Base-by-base conservation (phyloP, 2,113 vertebrate genomes). In the Passer montanus region DNA sequence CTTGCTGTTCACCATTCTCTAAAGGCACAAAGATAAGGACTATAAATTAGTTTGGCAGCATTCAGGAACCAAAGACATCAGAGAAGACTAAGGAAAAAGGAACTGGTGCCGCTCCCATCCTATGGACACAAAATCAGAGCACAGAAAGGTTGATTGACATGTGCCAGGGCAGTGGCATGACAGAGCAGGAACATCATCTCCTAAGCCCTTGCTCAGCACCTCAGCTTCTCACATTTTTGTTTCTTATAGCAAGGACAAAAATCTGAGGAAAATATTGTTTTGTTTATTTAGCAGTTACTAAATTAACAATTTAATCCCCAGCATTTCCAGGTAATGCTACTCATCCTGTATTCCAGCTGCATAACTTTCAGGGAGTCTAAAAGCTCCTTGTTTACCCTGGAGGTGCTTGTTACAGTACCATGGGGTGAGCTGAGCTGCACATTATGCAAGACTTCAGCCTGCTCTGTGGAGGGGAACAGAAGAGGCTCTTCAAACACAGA, bases 341-440 rank as follows among this genome's bases (percentile, higher is more conserved):
- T 52, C 43, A 55, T 59, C 21, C 66, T 39, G 28, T 44, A 64
- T 49, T 64, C 46, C 55, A 56, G 55, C 63, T 80, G 22, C 7
- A 13, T 8, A 27, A 30, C 60, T 33, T 58, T 49, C 15, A 2
- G 49, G 67, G 68, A 50, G n/a, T 13, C 67, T 28, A 58, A 53
- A 2, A 79, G 46, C 50, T 39, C 43, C 60, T 66, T 79, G 55
- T 63, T 84, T 62, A 20, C 44, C 18, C n/a, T 3, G 21, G 59
- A 80, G 27, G 28, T 64, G 56, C 55, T 76, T 41, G 30, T 49
- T 41, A 27, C 0, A 0, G 11, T 8, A 37, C 35, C 0, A 0
- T 0, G 69, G 41, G 2, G 12, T 80, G 30, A 86, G 68, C 11
- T 3, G 4, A 81, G 33, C 10, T n/a, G 56, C 43, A 17, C 22